phyloP scores from a whole-genome alignment of 2,888 invertebrate genomes.

The Sesamia inferens region DNA sequence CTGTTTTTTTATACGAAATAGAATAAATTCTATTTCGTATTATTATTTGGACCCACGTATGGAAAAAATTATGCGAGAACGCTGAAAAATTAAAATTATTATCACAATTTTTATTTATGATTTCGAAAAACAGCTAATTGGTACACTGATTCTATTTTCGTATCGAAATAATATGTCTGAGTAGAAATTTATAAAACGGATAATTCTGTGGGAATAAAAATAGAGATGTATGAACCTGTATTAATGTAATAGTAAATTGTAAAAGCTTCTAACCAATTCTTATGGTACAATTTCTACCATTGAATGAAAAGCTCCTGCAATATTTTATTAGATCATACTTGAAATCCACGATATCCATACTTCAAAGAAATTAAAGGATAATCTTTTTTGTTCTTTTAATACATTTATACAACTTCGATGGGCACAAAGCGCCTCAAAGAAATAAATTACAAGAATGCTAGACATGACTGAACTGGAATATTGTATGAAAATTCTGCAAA shows the following conservation, averaged over 20 bases:
- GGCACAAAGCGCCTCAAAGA: conserved; percentile 70
- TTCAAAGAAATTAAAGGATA: conserved; percentile 65
- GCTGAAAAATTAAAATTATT: neutral
- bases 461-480: conserved; percentile 38
- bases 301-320: neutral
- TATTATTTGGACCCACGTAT: neutral
- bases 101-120: neutral
- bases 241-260: too few species aligned
- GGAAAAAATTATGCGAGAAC: neutral
- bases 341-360: conserved; percentile 37
- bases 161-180: neutral
- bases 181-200: neutral
- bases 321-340: conserved; percentile 20
- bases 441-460: conserved; percentile 56
- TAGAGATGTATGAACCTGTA: neutral
- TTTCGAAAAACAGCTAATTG: neutral
- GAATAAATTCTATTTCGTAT: too few species aligned
- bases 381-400: conserved; percentile 67
- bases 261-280: neutral
- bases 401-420: conserved; percentile 70
- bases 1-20: neutral
- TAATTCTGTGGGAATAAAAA: neutral
- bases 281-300: neutral
- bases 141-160: conserved; percentile 2
- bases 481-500: conserved; percentile 54